phyloP scores from a whole-genome alignment of 2,797 vertebrate species.

The Parotocinclus haroldoi region DNA sequence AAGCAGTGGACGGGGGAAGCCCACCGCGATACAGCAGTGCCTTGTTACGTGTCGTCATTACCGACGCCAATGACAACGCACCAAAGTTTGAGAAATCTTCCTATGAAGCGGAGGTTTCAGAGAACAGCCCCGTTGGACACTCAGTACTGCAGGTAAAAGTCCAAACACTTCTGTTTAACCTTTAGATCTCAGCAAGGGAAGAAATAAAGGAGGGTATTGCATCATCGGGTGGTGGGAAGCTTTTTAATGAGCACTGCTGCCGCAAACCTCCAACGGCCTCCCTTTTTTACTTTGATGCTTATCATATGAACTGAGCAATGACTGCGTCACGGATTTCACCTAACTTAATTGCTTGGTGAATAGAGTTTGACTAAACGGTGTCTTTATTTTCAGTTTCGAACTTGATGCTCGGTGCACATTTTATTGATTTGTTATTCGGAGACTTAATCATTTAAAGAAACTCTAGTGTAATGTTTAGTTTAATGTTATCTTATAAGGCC shows the following conservation, averaged over 20 bases:
- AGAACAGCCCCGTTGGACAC: conserved; percentile 94
- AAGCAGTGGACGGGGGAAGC: conserved; percentile 92
- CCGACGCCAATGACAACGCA: conserved; percentile 92
- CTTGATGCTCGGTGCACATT: not conserved
- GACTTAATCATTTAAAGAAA: conserved; percentile 6
- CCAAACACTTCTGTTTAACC: conserved; percentile 14
- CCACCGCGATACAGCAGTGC: conserved; percentile 91
- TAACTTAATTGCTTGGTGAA: conserved; percentile 28
- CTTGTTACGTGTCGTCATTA: conserved; percentile 89
- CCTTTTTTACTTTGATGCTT: conserved; percentile 41
- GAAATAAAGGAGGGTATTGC: conserved; percentile 28
- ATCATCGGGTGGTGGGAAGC: conserved; percentile 40
- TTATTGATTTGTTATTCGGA: not conserved
- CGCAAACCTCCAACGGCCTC: conserved; percentile 37
- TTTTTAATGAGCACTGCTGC: conserved; percentile 45
- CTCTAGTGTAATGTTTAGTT: not conserved
- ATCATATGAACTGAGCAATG: conserved; percentile 24
- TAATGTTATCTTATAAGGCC: too few species aligned
- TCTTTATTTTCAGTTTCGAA: not conserved
- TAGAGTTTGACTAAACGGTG: conserved; percentile 1
- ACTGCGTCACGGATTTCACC: conserved; percentile 18
- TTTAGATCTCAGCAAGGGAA: conserved; percentile 29
- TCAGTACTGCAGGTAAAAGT: conserved; percentile 91
- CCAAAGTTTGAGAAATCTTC: conserved; percentile 91
- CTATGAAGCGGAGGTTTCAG: conserved; percentile 88